A percentile compares a stretch with the other conserved stretches of the same genome.
phyloP scores from a whole-genome alignment of 2,113 vertebrate genomes.

The Proteles cristata region DNA sequence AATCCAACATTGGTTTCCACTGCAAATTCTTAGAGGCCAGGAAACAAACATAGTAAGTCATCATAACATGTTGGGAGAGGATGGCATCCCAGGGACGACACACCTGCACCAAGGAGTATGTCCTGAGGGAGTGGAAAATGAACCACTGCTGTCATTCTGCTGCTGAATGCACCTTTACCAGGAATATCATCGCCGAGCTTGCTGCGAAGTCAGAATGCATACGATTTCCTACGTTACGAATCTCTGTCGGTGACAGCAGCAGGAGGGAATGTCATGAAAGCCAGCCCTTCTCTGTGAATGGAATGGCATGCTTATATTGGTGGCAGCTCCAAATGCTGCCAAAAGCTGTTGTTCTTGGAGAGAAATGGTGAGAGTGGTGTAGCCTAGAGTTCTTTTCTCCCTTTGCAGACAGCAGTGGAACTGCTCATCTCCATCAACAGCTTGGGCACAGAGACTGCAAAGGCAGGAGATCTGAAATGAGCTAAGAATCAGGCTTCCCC shows the following conservation, averaged over 20 bases:
- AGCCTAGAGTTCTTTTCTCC: neutral
- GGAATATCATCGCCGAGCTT: neutral
- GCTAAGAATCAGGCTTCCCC: neutral
- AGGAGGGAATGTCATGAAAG: neutral
- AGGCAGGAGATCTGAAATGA: neutral
- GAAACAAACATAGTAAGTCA: neutral
- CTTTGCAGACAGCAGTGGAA: neutral
- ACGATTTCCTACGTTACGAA: neutral
- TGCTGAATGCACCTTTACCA: neutral
- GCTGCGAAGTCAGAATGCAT: neutral
- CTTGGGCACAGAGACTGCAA: neutral
- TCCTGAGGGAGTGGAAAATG: neutral
- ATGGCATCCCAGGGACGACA: neutral
- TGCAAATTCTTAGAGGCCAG: neutral
- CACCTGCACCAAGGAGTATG: neutral
- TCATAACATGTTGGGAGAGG: neutral
- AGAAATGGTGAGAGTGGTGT: neutral
- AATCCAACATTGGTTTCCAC: neutral
- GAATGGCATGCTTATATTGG: neutral
- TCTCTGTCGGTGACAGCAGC: neutral
- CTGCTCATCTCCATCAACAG: neutral
- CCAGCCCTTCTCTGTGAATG: neutral
- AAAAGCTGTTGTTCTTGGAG: neutral
- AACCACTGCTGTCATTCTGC: neutral
- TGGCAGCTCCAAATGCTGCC: neutral